A percentile compares a stretch with the other conserved stretches of the same genome.
Evolutionary conservation across 2,113 vertebrate species (phyloP).

Genomic region (Chloropsis cyanopogon): DNA sequence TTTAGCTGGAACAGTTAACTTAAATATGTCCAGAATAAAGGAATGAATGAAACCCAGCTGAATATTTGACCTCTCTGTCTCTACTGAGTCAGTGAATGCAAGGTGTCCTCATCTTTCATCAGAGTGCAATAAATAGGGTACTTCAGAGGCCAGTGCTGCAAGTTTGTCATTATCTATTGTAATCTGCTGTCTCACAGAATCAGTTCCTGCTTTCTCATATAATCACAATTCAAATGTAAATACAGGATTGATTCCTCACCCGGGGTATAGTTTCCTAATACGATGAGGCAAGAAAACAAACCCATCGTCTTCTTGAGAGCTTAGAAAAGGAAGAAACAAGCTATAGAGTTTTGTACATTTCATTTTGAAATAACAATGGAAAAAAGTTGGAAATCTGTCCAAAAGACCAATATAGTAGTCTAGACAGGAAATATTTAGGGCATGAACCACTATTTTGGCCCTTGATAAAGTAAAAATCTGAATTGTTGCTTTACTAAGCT

Average conservation of each 20-base stretch:
- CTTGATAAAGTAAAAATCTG: constrained; percentile 52
- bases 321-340: not conserved
- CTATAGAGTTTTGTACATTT: not conserved
- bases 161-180: not conserved
- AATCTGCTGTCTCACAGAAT: not conserved
- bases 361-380: constrained; percentile 26
- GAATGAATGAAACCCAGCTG: not conserved
- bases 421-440: constrained; percentile 73
- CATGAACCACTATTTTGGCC: constrained; percentile 55
- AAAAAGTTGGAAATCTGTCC: constrained; percentile 33
- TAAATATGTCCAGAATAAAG: not conserved
- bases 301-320: not conserved
- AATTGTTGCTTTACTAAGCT: constrained; percentile 27
- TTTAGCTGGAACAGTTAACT: not conserved
- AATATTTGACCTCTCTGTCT: not conserved
- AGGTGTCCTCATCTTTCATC: not conserved
- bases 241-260: not conserved
- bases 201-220: not conserved
- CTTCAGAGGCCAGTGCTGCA: not conserved
- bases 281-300: not conserved
- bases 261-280: not conserved
- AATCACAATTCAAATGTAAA: not conserved
- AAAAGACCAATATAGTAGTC: constrained; percentile 64
- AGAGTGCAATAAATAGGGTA: not conserved
- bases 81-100: not conserved